Evolutionary conservation across 2,113 vertebrate species (phyloP).

Genomic region (Atlantisia rogersi): DNA sequence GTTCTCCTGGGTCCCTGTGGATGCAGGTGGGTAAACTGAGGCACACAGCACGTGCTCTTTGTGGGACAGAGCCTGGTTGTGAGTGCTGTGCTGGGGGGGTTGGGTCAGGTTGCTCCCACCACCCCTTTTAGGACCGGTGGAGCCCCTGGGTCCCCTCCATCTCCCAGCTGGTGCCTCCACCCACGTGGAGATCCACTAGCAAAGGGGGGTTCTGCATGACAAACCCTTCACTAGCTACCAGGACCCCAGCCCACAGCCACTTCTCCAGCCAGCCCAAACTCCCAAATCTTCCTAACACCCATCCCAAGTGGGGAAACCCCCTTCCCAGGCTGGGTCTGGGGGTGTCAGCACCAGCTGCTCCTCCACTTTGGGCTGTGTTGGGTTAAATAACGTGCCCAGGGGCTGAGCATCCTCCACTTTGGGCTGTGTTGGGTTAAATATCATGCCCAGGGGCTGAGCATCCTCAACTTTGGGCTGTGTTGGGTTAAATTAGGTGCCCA

Average conservation of each 20-base stretch:
- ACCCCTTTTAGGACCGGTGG: fast-evolving
- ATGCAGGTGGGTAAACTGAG: constrained; percentile 22
- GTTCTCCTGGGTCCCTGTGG: fast-evolving
- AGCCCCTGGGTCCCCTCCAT: neutral
- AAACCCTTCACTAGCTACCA: neutral
- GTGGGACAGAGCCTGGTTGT: fast-evolving
- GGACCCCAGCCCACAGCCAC: neutral
- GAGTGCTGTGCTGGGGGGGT: fast-evolving
- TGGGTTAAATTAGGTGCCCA: neutral
- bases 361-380: neutral
- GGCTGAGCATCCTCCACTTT: neutral
- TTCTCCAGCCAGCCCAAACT: neutral
- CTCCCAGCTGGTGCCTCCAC: neutral
- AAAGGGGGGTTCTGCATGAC: neutral
- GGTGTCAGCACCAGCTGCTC: neutral
- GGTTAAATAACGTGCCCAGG: neutral
- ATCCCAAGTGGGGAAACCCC: neutral
- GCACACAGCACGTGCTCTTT: neutral
- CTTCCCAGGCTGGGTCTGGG: fast-evolving
- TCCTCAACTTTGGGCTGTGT: neutral
- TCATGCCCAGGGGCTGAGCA: neutral
- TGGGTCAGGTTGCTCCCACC: neutral
- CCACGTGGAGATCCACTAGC: fast-evolving
- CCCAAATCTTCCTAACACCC: neutral
- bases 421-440: neutral